phyloP scores from a whole-genome alignment of 1,140 invertebrate species.

The Polyergus mexicanus region DNA sequence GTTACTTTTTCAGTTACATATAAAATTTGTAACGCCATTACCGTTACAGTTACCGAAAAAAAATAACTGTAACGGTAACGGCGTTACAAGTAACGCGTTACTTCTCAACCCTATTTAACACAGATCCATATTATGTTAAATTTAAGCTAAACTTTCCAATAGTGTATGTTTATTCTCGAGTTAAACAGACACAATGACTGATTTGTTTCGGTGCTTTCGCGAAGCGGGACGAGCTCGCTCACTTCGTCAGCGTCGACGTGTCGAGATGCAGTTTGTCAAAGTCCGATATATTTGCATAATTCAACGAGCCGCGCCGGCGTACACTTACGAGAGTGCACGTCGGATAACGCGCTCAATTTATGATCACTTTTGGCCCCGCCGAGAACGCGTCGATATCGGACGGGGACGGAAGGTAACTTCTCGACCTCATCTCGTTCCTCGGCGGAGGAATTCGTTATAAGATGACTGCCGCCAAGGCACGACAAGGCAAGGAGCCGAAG shows the following conservation, averaged over 20 bases:
- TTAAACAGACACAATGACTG: not conserved
- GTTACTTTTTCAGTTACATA: no score
- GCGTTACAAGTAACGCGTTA: no score
- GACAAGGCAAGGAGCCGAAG: not conserved
- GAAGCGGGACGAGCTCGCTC: not conserved
- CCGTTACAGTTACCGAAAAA: no score
- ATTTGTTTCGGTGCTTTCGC: not conserved
- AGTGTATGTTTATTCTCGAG: not conserved
- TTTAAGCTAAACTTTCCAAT: no score
- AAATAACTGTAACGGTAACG: no score
- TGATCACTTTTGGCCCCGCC: slow-evolving; percentile 53
- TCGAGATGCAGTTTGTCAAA: slow-evolving; percentile 60
- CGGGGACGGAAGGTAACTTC: slow-evolving; percentile 15
- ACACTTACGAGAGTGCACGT: slow-evolving; percentile 56
- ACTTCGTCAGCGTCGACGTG: slow-evolving; percentile 41
- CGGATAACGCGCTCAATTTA: slow-evolving; percentile 56
- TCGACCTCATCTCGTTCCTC: slow-evolving; percentile 9
- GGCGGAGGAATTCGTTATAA: slow-evolving; percentile 47
- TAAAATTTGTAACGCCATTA: no score
- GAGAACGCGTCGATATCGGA: slow-evolving; percentile 52
- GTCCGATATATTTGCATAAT: slow-evolving; percentile 59
- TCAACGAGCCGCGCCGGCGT: slow-evolving; percentile 49
- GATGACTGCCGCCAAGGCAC: slow-evolving; percentile 13
- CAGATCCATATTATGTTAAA: no score
- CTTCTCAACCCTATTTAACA: no score